phyloP scores from a whole-genome alignment of 1,140 invertebrate genomes.

The Drosophila sproati region DNA sequence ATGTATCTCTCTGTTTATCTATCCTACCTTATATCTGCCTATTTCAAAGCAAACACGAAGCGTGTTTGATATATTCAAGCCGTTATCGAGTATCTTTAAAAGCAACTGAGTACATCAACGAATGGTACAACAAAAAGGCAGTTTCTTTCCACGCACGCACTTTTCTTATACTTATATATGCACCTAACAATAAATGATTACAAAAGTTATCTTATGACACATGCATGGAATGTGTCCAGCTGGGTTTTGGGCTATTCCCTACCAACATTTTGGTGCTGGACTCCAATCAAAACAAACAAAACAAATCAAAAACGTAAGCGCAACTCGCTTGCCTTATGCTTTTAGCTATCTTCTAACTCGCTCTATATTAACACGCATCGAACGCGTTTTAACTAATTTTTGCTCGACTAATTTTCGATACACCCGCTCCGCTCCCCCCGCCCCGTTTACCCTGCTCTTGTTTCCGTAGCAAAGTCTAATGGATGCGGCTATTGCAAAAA shows the following conservation, averaged over 20 bases:
- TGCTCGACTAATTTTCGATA: slow-evolving; percentile 65
- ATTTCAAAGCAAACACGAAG: slow-evolving; percentile 69
- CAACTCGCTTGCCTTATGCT: slow-evolving; percentile 54
- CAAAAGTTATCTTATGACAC: slow-evolving; percentile 3
- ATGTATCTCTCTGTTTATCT: slow-evolving; percentile 27
- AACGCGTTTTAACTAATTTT: slow-evolving; percentile 57
- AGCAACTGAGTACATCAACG: slow-evolving; percentile 56
- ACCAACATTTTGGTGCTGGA: slow-evolving; percentile 41
- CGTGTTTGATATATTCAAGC: slow-evolving; percentile 75
- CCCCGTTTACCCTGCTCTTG: slow-evolving; percentile 47
- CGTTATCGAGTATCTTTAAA: slow-evolving; percentile 72
- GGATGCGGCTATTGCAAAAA: slow-evolving; percentile 84
- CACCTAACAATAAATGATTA: slow-evolving; percentile 7
- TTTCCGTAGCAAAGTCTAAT: slow-evolving; percentile 81
- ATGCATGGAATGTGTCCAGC: slow-evolving; percentile 52
- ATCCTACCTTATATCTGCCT: slow-evolving; percentile 38
- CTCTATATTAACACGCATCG: slow-evolving; percentile 51
- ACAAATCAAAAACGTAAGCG: slow-evolving; percentile 60
- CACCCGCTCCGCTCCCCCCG: slow-evolving; percentile 24
- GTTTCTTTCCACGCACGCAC: slow-evolving; percentile 4
- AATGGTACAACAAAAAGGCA: slow-evolving; percentile 26
- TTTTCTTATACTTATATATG: background rate
- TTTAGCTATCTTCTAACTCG: background rate
- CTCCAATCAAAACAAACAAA: slow-evolving; percentile 10
- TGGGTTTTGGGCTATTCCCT: slow-evolving; percentile 32